These are phyloP conservation scores for Oryzias curvinotus DNA, from an alignment of 2,113 vertebrate species.

Conservation along the genomic window DNA sequence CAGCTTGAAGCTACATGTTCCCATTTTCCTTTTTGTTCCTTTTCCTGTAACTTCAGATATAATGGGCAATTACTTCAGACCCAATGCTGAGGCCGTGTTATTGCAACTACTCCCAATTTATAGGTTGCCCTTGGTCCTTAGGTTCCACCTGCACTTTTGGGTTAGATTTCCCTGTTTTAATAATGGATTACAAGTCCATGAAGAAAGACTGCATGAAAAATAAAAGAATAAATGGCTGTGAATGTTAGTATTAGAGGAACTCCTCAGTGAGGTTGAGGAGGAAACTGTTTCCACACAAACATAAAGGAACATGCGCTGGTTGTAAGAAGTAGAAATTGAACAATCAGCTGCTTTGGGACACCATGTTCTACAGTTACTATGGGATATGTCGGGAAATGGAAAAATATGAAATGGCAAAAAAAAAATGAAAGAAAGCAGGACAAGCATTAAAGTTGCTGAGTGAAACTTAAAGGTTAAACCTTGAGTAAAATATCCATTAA, in stretches of 20 bases:
- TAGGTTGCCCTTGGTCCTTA: constrained; percentile 42
- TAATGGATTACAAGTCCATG: constrained; percentile 54
- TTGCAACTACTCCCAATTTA: constrained; percentile 49
- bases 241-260: constrained; percentile 43
- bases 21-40: constrained; percentile 44
- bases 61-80: constrained; percentile 68
- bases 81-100: constrained; percentile 47
- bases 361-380: not conserved
- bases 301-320: constrained; percentile 34
- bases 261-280: constrained; percentile 38
- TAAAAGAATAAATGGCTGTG: constrained; percentile 58
- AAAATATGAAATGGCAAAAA: not conserved
- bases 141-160: constrained; percentile 54
- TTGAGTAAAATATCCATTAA: too few species aligned
- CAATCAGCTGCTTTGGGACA: constrained; percentile 13
- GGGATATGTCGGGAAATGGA: not conserved
- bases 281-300: constrained; percentile 21
- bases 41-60: constrained; percentile 47
- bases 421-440: not conserved
- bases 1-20: constrained; percentile 32
- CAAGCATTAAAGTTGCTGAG: not conserved
- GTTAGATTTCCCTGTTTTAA: constrained; percentile 61
- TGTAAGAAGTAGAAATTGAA: constrained; percentile 24
- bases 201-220: constrained; percentile 46
- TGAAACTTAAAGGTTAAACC: too few species aligned